A percentile compares a stretch with the other conserved stretches of the same genome.
phyloP scores from a whole-genome alignment of 2,113 vertebrate species.

The Epinephelus cyanopodus region DNA sequence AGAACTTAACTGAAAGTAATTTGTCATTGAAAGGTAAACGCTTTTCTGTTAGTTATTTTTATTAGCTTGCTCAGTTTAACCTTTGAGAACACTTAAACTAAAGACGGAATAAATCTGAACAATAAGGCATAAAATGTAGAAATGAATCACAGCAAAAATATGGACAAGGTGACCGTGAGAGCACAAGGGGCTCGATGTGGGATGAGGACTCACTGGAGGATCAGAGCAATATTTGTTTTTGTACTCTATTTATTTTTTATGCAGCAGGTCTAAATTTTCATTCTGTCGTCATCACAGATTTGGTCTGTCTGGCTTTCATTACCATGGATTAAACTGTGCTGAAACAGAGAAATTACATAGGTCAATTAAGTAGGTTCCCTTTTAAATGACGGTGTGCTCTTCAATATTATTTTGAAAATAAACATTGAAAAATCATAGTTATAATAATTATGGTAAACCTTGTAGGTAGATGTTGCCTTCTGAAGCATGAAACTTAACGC shows the following conservation, averaged over 20 bases:
- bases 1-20: conserved; percentile 26
- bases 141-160: conserved; percentile 16
- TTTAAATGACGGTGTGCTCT: neutral
- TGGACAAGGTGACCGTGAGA: conserved; percentile 13
- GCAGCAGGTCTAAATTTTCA: neutral
- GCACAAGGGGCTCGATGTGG: neutral
- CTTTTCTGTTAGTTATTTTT: conserved; percentile 25
- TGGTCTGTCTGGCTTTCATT: neutral
- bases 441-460: neutral
- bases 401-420: neutral
- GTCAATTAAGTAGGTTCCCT: neutral
- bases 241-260: neutral
- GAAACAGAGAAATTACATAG: neutral
- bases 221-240: conserved; percentile 12
- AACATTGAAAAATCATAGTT: neutral
- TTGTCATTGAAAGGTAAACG: conserved; percentile 40
- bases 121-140: conserved; percentile 14
- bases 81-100: conserved; percentile 34
- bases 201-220: neutral
- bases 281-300: neutral
- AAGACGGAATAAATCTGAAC: conserved; percentile 22
- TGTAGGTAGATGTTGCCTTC: neutral
- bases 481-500: neutral
- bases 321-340: neutral
- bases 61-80: conserved; percentile 10